phyloP scores from a whole-genome alignment of 2,888 invertebrate species.

The Drosophila siamana region DNA sequence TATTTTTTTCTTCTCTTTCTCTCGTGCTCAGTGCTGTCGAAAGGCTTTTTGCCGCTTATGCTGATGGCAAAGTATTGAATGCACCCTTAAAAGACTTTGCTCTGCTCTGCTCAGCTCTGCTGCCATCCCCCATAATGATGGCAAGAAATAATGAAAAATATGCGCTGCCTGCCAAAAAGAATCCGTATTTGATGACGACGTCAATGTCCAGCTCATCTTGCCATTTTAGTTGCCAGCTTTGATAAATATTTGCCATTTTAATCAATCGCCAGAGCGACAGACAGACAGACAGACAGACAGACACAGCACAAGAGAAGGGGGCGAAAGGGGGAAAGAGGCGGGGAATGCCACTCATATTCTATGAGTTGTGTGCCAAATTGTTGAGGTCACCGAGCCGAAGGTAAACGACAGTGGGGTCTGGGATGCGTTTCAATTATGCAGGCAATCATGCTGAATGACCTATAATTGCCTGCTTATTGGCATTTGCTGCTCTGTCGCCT shows the following conservation, averaged over 20 bases:
- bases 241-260: slow-evolving; percentile 13
- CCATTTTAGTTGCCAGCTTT: slow-evolving; percentile 3
- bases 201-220: slow-evolving; percentile 10
- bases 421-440: slow-evolving; percentile 17
- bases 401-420: background rate
- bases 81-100: slow-evolving; percentile 34
- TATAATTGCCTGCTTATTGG: slow-evolving; percentile 19
- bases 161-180: slow-evolving; percentile 15
- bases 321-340: background rate
- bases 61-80: slow-evolving; percentile 16
- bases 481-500: slow-evolving; percentile 22
- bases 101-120: slow-evolving; percentile 10
- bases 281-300: no score
- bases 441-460: slow-evolving; percentile 14
- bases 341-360: background rate
- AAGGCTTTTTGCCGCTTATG: slow-evolving; percentile 4
- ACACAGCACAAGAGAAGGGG: no score
- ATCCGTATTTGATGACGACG: slow-evolving; percentile 9
- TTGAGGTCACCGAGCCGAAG: background rate
- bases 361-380: slow-evolving; percentile 10
- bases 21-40: slow-evolving; percentile 1
- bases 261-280: slow-evolving; percentile 6
- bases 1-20: background rate
- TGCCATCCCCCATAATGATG: slow-evolving; percentile 17
- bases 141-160: slow-evolving; percentile 38